A percentile compares a stretch with the other conserved stretches of the same genome.
phyloP scores from a whole-genome alignment of 2,113 vertebrate species.

The Pipra filicauda region DNA sequence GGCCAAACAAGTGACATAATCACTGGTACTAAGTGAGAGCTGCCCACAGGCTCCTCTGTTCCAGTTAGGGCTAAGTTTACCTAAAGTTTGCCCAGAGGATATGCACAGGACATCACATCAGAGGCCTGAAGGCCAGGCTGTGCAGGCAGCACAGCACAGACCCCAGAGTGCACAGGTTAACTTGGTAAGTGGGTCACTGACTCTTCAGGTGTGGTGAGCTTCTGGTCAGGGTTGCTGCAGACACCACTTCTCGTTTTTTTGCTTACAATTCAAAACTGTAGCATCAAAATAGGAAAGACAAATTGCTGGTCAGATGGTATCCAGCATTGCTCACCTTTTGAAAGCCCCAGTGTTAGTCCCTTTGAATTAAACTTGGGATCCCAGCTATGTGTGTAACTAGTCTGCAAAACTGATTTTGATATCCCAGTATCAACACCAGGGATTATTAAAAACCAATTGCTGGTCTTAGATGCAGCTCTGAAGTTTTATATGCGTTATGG shows the following conservation, averaged over 20 bases:
- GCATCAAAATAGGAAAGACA: background rate
- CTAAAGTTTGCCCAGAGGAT: background rate
- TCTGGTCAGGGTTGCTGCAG: background rate
- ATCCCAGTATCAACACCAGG: background rate
- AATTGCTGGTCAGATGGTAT: background rate
- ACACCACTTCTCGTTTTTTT: background rate
- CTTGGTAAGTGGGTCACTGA: background rate
- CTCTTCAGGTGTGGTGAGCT: accelerated
- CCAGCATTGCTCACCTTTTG: background rate
- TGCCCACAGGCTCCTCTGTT: background rate
- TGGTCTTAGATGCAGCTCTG: background rate
- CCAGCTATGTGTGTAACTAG: background rate
- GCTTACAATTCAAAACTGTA: background rate
- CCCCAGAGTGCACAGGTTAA: background rate
- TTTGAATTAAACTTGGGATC: background rate
- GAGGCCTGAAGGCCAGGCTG: background rate
- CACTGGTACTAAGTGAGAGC: background rate
- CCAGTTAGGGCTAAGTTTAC: background rate
- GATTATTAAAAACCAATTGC: background rate
- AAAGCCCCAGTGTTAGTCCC: background rate
- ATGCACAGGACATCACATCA: accelerated
- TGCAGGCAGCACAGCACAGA: background rate
- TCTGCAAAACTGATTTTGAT: background rate
- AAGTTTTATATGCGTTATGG: background rate
- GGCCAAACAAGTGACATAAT: background rate